Conservation (phyloP, 2,797 vertebrate species). For the Schizopygopsis pylzovi region DNA sequence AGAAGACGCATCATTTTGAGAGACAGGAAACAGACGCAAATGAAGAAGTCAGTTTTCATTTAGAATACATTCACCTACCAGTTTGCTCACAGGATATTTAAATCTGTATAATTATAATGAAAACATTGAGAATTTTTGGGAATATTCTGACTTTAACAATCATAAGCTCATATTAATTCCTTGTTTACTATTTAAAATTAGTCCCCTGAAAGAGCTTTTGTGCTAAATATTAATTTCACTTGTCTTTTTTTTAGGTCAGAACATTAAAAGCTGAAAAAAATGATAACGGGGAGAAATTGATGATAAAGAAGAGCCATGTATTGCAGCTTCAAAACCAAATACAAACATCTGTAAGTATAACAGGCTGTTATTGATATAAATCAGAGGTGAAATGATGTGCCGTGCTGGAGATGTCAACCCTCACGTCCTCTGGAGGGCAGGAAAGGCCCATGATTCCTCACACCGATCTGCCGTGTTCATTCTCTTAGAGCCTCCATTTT, state of each 20-base stretch:
- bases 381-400: slow-evolving; percentile 19
- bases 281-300: slow-evolving; percentile 59
- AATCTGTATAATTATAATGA: neutral
- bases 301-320: slow-evolving; percentile 56
- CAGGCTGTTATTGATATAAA: neutral
- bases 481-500: slow-evolving; percentile 57
- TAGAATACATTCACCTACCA: neutral
- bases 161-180: no score
- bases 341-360: slow-evolving; percentile 71
- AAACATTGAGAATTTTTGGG: neutral
- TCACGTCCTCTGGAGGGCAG: slow-evolving; percentile 64
- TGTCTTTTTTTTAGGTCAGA: slow-evolving; percentile 64
- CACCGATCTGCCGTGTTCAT: slow-evolving; percentile 35
- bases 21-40: slow-evolving; percentile 35
- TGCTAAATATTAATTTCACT: neutral
- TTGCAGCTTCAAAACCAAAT: slow-evolving; percentile 62
- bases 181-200: neutral
- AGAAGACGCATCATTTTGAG: slow-evolving; percentile 41
- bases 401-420: slow-evolving; percentile 42
- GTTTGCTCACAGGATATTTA: neutral
- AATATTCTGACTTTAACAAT: neutral
- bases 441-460: slow-evolving; percentile 59
- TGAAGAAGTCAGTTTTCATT: slow-evolving; percentile 42
- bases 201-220: neutral
- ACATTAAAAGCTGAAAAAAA: slow-evolving; percentile 67